A percentile compares a stretch with the other conserved stretches of the same genome.
phyloP scores from a whole-genome alignment of 2,888 invertebrate species.

The Caenorhabditis sp. region DNA sequence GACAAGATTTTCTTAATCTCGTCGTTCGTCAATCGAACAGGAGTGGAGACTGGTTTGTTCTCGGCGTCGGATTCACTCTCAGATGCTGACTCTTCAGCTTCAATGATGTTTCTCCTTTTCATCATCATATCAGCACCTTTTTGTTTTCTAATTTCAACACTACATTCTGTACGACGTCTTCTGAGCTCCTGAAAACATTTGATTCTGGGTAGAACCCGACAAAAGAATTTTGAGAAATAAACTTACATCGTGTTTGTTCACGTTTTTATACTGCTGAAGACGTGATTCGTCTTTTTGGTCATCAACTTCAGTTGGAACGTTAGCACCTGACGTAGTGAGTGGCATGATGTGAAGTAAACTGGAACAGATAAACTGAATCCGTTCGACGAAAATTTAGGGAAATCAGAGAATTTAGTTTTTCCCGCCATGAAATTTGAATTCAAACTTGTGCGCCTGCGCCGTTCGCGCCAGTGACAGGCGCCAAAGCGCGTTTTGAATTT shows the following conservation, averaged over 20 bases:
- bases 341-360: too few species aligned
- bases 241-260: constrained; percentile 60
- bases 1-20: constrained; percentile 55
- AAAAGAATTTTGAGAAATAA: too few species aligned
- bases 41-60: constrained; percentile 13
- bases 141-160: constrained; percentile 88
- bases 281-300: constrained; percentile 44
- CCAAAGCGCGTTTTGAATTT: not conserved
- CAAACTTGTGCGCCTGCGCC: not conserved
- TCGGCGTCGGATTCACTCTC: constrained; percentile 11
- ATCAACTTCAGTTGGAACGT: constrained; percentile 2
- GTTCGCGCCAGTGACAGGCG: not conserved
- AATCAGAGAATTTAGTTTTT: not conserved
- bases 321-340: not conserved
- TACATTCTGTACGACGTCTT: constrained; percentile 85
- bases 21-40: constrained; percentile 28
- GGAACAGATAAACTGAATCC: not conserved
- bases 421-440: not conserved
- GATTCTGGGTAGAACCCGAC: too few species aligned
- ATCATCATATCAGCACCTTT: constrained; percentile 91
- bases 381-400: not conserved
- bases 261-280: constrained; percentile 65
- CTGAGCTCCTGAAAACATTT: constrained; percentile 80
- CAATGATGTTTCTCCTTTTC: constrained; percentile 75
- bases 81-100: constrained; percentile 29